Conservation (phyloP, 2,113 vertebrate genomes). For the Chunga burmeisteri region DNA sequence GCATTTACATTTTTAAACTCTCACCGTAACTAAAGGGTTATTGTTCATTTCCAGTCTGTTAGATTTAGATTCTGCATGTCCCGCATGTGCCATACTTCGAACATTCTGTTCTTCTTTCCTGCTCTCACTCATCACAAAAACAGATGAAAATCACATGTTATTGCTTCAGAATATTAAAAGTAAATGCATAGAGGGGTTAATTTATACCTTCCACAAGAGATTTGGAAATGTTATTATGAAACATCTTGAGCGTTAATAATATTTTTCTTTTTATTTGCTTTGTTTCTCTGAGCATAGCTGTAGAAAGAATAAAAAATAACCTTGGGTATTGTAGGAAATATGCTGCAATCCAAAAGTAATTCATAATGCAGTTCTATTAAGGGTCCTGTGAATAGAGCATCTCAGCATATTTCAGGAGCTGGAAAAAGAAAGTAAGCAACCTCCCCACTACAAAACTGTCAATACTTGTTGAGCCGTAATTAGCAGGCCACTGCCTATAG, state of each 20-base stretch:
- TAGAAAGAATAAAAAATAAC: conserved; percentile 40
- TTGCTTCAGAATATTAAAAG: conserved; percentile 35
- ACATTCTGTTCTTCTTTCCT: neutral
- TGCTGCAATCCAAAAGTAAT: conserved; percentile 12
- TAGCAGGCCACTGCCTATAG: neutral
- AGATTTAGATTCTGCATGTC: neutral
- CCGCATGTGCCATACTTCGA: neutral
- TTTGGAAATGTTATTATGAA: neutral
- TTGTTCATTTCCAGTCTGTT: neutral
- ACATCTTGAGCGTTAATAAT: neutral
- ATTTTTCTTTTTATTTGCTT: conserved; percentile 58
- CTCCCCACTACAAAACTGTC: neutral
- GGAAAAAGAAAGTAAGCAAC: neutral
- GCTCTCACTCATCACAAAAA: neutral
- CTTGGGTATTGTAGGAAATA: conserved; percentile 18
- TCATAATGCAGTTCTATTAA: neutral
- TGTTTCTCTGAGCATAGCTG: conserved; percentile 40
- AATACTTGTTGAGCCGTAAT: neutral
- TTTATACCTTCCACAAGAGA: conserved; percentile 21
- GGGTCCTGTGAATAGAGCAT: neutral
- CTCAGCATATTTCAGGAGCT: neutral
- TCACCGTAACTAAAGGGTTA: neutral
- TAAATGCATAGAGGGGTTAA: conserved; percentile 34
- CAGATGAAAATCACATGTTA: neutral
- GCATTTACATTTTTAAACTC: conserved; percentile 14